phyloP scores from a whole-genome alignment of 2,113 vertebrate species.

The Peromyscus leucopus region DNA sequence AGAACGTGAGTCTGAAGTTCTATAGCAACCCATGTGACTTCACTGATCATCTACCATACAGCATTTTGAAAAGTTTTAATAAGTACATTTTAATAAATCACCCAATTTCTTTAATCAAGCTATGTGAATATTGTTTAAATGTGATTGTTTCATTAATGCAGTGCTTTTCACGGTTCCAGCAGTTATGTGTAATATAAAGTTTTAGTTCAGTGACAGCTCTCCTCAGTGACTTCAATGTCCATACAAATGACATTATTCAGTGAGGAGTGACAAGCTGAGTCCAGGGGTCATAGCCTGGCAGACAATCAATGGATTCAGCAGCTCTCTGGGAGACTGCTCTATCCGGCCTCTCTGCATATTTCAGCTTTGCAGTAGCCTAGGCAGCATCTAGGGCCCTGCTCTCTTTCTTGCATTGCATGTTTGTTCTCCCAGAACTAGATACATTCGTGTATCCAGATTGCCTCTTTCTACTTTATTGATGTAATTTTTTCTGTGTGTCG shows the following conservation, averaged over 20 bases:
- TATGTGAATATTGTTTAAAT: neutral
- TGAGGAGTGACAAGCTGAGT: neutral
- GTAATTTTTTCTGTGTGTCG: neutral
- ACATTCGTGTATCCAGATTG: neutral
- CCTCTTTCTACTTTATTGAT: neutral
- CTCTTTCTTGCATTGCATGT: neutral
- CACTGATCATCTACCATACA: accelerated
- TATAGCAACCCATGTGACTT: too few relatives aligned
- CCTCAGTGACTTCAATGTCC: neutral
- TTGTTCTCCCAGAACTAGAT: neutral
- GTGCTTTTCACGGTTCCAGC: neutral
- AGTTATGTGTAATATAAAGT: neutral
- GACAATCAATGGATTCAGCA: neutral
- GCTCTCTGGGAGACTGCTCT: accelerated
- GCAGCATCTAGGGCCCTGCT: neutral
- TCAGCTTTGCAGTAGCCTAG: neutral
- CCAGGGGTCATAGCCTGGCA: too few relatives aligned
- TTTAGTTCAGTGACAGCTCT: neutral
- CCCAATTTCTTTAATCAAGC: neutral
- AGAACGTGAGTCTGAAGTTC: neutral
- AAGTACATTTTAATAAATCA: neutral
- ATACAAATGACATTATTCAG: neutral
- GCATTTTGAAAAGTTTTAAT: neutral
- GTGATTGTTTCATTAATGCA: neutral
- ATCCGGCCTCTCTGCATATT: neutral